These are phyloP conservation scores for Drosophila subsilvestris DNA, from an alignment of 2,888 invertebrate genomes.

Conservation along the genomic window DNA sequence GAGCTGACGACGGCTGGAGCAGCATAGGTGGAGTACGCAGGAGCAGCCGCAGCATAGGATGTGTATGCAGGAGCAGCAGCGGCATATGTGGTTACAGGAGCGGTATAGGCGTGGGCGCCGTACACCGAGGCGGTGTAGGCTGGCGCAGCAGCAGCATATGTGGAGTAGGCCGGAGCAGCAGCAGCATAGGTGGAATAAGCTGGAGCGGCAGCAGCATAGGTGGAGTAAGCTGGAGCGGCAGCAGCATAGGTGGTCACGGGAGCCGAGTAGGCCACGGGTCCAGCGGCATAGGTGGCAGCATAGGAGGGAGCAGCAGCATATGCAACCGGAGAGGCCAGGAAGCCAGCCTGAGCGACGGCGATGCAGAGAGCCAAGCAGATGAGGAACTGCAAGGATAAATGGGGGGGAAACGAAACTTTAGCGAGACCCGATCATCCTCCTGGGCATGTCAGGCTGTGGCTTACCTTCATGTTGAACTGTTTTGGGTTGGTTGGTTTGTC, in stretches of 20 bases:
- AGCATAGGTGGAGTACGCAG: conserved; percentile 62
- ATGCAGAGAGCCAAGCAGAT: conserved; percentile 79
- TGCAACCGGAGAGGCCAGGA: conserved; percentile 59
- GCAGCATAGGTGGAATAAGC: conserved; percentile 60
- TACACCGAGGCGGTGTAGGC: conserved; percentile 58
- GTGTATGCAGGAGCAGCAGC: conserved; percentile 39
- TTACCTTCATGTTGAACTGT: conserved; percentile 63
- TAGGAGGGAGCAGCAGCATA: conserved; percentile 58
- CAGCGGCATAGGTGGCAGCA: conserved; percentile 56
- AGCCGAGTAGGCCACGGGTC: conserved; percentile 51
- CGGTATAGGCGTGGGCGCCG: conserved; percentile 59
- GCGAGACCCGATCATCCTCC: neutral
- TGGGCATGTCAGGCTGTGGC: neutral
- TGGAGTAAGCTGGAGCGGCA: conserved; percentile 61
- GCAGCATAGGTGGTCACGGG: conserved; percentile 53
- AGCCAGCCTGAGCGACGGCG: conserved; percentile 78
- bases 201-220: conserved; percentile 58
- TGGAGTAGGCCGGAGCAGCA: conserved; percentile 56
- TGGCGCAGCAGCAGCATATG: conserved; percentile 58
- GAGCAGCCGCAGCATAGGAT: conserved; percentile 46
- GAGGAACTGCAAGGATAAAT: conserved; percentile 64
- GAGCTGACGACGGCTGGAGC: conserved; percentile 67
- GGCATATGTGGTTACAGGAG: conserved; percentile 46
- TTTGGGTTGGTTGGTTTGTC: conserved; percentile 45
- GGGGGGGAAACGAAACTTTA: conserved; percentile 34